A percentile compares a stretch with the other conserved stretches of the same genome.
Evolutionary conservation across 64 coral and sea anemone genomes (phyloP).

Genomic region (Montipora efflorescens): DNA sequence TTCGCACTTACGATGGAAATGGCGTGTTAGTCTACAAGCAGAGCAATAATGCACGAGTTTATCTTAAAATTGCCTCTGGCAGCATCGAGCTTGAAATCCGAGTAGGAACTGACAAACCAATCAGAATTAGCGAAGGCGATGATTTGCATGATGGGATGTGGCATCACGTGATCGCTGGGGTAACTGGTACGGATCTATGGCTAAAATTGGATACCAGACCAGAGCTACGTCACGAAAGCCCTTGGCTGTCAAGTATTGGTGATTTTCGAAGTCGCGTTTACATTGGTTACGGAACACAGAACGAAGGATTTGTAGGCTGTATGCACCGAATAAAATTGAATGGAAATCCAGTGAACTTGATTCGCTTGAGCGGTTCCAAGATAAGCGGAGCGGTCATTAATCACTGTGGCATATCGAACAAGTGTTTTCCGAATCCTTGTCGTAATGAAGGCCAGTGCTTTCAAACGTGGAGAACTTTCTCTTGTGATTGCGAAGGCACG

Average conservation of each 20-base stretch:
- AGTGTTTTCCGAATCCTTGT: slow-evolving; percentile 88
- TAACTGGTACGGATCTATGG: slow-evolving; percentile 71
- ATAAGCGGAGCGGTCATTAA: slow-evolving; percentile 27
- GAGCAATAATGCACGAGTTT: slow-evolving; percentile 38
- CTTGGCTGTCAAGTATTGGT: slow-evolving; percentile 60
- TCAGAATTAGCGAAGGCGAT: slow-evolving; percentile 73
- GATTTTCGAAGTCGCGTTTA: slow-evolving; percentile 64
- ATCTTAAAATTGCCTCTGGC: slow-evolving; percentile 54
- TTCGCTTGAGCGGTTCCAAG: not conserved
- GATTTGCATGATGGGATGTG: slow-evolving; percentile 80
- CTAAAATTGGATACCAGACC: slow-evolving; percentile 74
- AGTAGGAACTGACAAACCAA: slow-evolving; percentile 68
- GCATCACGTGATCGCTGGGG: slow-evolving; percentile 82
- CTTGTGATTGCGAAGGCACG: slow-evolving; percentile 76
- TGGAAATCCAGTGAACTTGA: slow-evolving; percentile 9
- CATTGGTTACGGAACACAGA: slow-evolving; percentile 71
- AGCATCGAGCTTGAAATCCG: slow-evolving; percentile 66
- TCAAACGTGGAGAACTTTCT: slow-evolving; percentile 67
- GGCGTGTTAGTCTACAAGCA: slow-evolving; percentile 73
- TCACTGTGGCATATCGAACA: slow-evolving; percentile 62
- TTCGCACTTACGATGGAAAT: slow-evolving; percentile 78
- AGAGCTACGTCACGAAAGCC: slow-evolving; percentile 83
- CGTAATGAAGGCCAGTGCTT: slow-evolving; percentile 57
- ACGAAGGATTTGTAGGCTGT: slow-evolving; percentile 82
- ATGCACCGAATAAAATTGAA: slow-evolving; percentile 70